Evolutionary conservation across 2,888 invertebrate species (phyloP).

Genomic region (Sympetrum striolatum): DNA sequence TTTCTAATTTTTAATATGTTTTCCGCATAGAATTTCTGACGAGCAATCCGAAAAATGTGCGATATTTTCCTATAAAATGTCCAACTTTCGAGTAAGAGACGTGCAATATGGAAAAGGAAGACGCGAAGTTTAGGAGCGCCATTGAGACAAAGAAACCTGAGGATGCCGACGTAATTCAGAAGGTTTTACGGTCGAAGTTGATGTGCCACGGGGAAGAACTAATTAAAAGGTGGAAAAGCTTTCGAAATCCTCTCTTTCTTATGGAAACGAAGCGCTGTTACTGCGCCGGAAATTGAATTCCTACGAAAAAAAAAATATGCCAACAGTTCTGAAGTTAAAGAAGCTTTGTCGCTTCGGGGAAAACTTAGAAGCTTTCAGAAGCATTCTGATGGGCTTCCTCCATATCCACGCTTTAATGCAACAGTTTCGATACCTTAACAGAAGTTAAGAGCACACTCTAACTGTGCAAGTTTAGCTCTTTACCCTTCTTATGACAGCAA

Average conservation of each 20-base stretch:
- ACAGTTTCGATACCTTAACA: no score
- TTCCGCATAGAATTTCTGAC: no score
- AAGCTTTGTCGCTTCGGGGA: background rate
- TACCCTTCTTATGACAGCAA: no score
- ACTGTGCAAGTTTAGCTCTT: no score
- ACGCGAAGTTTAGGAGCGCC: background rate
- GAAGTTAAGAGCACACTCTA: no score
- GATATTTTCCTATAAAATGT: no score
- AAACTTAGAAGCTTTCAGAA: background rate
- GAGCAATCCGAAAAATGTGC: no score
- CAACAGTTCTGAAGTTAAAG: background rate
- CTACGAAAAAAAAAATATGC: background rate
- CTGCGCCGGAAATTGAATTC: conserved; percentile 34
- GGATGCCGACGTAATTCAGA: conserved; percentile 19
- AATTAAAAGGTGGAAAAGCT: conserved; percentile 29
- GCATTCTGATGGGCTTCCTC: no score
- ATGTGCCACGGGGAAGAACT: conserved; percentile 22
- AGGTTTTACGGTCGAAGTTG: background rate
- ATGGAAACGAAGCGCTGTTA: background rate
- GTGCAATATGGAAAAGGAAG: background rate
- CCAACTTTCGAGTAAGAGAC: no score
- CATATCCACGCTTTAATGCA: no score
- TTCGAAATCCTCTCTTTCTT: background rate
- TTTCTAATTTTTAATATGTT: no score
- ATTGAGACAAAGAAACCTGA: background rate